phyloP scores from a whole-genome alignment of 2,113 vertebrate species.

The Lonchura striata region DNA sequence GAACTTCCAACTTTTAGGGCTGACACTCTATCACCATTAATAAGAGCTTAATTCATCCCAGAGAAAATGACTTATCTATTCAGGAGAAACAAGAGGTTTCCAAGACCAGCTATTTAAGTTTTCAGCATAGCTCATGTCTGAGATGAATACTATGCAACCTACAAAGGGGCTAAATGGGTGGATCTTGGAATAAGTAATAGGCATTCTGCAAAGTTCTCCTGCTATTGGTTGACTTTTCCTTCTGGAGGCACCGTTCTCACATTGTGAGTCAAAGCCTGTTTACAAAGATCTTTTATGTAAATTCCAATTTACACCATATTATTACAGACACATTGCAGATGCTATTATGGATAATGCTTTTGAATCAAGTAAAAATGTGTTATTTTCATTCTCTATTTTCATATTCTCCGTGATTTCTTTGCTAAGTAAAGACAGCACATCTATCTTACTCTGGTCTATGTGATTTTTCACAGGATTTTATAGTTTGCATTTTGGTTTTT shows the following conservation, averaged over 20 bases:
- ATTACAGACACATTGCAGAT: constrained; percentile 52
- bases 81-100: background rate
- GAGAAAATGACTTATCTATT: background rate
- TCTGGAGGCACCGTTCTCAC: background rate
- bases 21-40: background rate
- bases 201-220: background rate
- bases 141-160: background rate
- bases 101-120: background rate
- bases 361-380: constrained; percentile 42
- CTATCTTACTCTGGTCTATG: background rate
- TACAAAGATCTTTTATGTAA: constrained; percentile 32
- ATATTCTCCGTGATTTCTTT: constrained; percentile 41
- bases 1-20: background rate
- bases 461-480: constrained; percentile 32
- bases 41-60: background rate
- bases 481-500: background rate
- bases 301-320: constrained; percentile 51
- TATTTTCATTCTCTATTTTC: constrained; percentile 56
- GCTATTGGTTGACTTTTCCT: background rate
- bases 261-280: background rate
- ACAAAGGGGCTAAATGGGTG: background rate
- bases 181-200: background rate
- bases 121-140: background rate
- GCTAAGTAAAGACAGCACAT: constrained; percentile 39
- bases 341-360: constrained; percentile 56